Evolutionary conservation across 2,888 invertebrate species (phyloP).

Genomic region (Mesorhabditis sp.): DNA sequence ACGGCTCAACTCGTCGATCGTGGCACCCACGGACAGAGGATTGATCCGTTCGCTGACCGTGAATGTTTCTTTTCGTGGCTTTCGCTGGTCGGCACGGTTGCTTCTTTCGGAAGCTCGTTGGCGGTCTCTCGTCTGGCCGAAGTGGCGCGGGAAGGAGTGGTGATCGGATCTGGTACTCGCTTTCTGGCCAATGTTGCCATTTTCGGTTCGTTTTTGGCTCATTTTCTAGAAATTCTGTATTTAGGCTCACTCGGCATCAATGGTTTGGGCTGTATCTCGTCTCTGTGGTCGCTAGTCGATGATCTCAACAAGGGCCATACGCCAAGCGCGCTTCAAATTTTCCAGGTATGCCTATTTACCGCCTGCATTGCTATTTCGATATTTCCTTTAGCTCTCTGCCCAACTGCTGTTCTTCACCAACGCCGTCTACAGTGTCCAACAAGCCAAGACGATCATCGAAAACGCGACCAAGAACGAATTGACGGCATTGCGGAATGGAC

Average conservation of each 20-base stretch:
- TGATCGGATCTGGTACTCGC: not conserved
- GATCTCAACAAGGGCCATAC: not conserved
- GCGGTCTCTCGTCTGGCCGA: not conserved
- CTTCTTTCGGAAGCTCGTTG: not conserved
- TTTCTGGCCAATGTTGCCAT: not conserved
- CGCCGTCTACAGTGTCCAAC: not conserved
- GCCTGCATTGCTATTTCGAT: too few species aligned
- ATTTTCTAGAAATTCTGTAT: too few species aligned
- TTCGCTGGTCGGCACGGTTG: not conserved
- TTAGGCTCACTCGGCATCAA: not conserved
- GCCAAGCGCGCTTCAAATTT: not conserved
- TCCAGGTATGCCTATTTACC: not conserved
- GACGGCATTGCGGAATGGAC: too few species aligned
- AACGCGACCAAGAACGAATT: not conserved
- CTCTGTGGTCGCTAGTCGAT: not conserved
- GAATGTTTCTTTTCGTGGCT: not conserved
- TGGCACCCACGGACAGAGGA: not conserved
- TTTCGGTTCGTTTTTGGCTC: not conserved
- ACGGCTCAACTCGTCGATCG: not conserved
- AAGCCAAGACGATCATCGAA: not conserved
- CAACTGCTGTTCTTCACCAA: not conserved
- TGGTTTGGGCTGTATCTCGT: not conserved
- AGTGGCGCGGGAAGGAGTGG: not conserved
- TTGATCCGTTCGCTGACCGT: not conserved
- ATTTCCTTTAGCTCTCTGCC: not conserved